A percentile compares a stretch with the other conserved stretches of the same genome.
Conservation (phyloP, 2,888 invertebrate species). For the Masnerella sp. region DNA sequence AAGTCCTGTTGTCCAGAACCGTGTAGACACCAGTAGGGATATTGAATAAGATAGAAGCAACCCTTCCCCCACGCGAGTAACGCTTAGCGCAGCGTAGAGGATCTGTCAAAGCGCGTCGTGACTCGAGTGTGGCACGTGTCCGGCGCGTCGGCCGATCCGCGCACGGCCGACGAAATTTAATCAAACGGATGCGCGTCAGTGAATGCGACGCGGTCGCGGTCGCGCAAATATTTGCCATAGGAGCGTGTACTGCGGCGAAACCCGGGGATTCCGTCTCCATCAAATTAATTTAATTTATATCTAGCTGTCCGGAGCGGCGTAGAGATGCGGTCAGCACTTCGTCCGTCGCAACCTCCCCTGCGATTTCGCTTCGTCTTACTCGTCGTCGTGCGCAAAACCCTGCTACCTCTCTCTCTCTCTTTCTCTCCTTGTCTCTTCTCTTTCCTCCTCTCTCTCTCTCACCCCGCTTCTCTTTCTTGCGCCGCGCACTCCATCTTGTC, state of each 20-base stretch:
- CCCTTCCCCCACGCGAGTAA: too few relatives aligned
- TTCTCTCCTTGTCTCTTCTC: background rate
- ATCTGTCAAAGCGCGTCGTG: too few relatives aligned
- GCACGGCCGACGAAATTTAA: constrained; percentile 68
- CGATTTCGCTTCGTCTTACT: constrained; percentile 38
- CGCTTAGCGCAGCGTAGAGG: too few relatives aligned
- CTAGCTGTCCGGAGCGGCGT: constrained; percentile 68
- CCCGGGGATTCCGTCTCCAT: constrained; percentile 68
- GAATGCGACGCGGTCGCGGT: constrained; percentile 65
- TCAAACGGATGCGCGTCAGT: constrained; percentile 70
- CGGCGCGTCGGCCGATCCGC: too few relatives aligned
- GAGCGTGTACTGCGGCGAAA: constrained; percentile 40
- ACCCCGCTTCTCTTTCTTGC: constrained; percentile 16
- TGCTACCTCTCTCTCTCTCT: background rate
- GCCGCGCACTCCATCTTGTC: constrained; percentile 25
- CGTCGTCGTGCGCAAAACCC: background rate
- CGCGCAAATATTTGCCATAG: constrained; percentile 68
- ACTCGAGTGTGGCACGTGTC: too few relatives aligned
- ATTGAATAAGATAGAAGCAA: too few relatives aligned
- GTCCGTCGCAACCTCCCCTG: constrained; percentile 62
- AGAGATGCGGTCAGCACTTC: constrained; percentile 65
- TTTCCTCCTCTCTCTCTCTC: background rate
- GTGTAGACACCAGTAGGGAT: too few relatives aligned
- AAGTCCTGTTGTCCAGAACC: too few relatives aligned
- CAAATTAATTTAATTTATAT: constrained; percentile 76